phyloP scores from a whole-genome alignment of 1,140 invertebrate genomes.

The Mesaphorura yosii region DNA sequence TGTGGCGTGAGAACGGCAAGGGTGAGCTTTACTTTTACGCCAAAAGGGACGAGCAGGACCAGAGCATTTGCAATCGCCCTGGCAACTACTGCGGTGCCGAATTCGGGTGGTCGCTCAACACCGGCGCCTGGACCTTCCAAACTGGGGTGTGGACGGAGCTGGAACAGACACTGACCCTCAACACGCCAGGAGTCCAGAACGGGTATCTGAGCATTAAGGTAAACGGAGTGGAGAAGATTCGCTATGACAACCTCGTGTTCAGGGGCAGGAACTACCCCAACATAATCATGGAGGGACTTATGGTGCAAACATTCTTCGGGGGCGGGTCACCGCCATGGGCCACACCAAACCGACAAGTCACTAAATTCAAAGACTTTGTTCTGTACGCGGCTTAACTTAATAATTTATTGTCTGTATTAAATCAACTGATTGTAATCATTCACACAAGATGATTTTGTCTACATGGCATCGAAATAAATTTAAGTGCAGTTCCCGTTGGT shows the following conservation, averaged over 20 bases:
- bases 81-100: conserved; percentile 15
- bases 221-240: neutral
- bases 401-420: too few species aligned
- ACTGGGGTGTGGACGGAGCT: conserved; percentile 11
- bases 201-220: conserved; percentile 1
- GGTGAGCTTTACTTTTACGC: conserved; percentile 22
- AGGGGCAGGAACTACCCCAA: neutral
- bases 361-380: conserved; percentile 1
- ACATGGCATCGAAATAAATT: too few species aligned
- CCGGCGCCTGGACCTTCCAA: conserved; percentile 11
- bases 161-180: conserved; percentile 7
- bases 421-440: too few species aligned
- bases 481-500: too few species aligned
- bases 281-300: neutral
- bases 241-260: conserved; percentile 1
- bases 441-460: too few species aligned
- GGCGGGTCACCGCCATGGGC: neutral
- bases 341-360: neutral
- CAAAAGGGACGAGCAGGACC: conserved; percentile 14
- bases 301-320: neutral
- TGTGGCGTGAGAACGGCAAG: conserved; percentile 18
- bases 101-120: conserved; percentile 17
- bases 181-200: neutral
- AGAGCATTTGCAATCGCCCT: conserved; percentile 9
- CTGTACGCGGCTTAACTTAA: neutral